These are phyloP conservation scores for Cottoperca gobio DNA, from an alignment of 2,797 vertebrate species.

Conservation along the genomic window DNA sequence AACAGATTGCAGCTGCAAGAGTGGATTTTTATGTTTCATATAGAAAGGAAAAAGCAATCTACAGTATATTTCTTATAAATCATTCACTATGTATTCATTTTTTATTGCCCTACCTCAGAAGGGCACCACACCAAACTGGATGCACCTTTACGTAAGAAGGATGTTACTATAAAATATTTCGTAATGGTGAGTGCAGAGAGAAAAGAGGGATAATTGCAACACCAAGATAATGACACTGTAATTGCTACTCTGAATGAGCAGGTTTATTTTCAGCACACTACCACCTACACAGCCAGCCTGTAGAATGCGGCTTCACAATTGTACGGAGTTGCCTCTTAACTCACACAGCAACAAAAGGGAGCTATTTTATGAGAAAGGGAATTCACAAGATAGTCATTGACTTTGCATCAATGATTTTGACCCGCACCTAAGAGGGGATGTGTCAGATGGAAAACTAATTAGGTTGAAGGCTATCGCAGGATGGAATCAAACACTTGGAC, in stretches of 20 bases:
- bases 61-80: not conserved
- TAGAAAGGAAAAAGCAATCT: not conserved
- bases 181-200: constrained; percentile 38
- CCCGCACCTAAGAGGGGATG: constrained; percentile 57
- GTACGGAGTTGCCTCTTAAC: constrained; percentile 34
- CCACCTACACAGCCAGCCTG: constrained; percentile 60
- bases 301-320: constrained; percentile 40
- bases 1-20: not conserved
- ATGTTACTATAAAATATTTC: constrained; percentile 28
- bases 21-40: not conserved
- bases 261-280: constrained; percentile 73
- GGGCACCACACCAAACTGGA: constrained; percentile 27
- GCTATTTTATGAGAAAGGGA: constrained; percentile 36
- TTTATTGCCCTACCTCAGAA: constrained; percentile 3
- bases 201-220: constrained; percentile 68
- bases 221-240: constrained; percentile 70
- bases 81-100: not conserved
- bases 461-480: constrained; percentile 56
- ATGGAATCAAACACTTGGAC: constrained; percentile 64
- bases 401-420: constrained; percentile 62
- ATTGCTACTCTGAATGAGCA: constrained; percentile 72
- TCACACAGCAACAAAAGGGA: constrained; percentile 19
- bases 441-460: constrained; percentile 72
- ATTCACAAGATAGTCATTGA: constrained; percentile 66
- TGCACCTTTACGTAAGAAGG: constrained; percentile 15